phyloP scores from a whole-genome alignment of 2,113 vertebrate genomes.

The Corydoras maculifer region DNA sequence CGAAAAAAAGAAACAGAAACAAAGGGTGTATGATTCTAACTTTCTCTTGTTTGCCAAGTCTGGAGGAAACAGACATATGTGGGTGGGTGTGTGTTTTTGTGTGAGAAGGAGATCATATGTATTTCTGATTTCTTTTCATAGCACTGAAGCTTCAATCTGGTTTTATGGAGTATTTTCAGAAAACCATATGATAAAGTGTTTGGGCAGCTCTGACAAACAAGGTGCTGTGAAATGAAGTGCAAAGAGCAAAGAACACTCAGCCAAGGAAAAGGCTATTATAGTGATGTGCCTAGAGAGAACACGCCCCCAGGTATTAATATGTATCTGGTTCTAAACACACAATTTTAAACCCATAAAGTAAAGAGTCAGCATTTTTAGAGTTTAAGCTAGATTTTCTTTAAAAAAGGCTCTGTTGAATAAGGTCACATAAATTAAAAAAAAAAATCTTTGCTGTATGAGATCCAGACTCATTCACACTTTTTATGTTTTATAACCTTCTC shows the following conservation, averaged over 20 bases:
- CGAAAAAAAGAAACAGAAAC: slow-evolving; percentile 54
- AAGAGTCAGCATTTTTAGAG: no score
- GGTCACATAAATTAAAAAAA: no score
- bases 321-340: no score
- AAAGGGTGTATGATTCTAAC: slow-evolving; percentile 50
- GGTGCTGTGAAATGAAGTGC: not conserved
- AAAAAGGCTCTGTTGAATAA: no score
- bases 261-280: not conserved
- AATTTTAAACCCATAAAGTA: no score
- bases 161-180: slow-evolving; percentile 4
- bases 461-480: no score
- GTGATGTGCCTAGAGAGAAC: not conserved
- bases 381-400: no score
- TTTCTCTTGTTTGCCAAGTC: slow-evolving; percentile 34
- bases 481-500: slow-evolving; percentile 16
- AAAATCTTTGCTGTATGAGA: slow-evolving; percentile 21
- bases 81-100: not conserved
- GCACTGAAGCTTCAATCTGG: slow-evolving; percentile 44
- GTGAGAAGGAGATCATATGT: slow-evolving; percentile 14
- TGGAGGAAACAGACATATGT: slow-evolving; percentile 31
- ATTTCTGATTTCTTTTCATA: slow-evolving; percentile 46
- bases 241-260: not conserved
- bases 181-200: slow-evolving; percentile 5
- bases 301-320: no score
- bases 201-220: not conserved